A percentile compares a stretch with the other conserved stretches of the same genome.
phyloP scores from a whole-genome alignment of 2,113 vertebrate species.

The Corvus hawaiiensis region DNA sequence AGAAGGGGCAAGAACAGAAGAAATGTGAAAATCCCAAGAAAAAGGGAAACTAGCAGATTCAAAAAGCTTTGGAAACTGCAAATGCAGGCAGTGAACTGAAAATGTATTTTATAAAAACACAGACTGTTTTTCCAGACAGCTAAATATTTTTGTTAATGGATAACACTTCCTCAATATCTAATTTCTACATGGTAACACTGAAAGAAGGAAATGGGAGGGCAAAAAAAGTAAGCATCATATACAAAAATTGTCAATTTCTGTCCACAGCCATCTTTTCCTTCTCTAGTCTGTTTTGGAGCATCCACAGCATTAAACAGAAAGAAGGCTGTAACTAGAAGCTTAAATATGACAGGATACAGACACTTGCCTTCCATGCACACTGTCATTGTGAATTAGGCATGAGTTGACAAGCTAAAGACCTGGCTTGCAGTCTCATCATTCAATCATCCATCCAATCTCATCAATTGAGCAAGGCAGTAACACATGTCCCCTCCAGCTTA shows the following conservation, averaged over 20 bases:
- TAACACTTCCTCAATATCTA: neutral
- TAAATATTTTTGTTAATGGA: neutral
- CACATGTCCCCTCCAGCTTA: slow-evolving; percentile 64
- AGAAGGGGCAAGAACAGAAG: neutral
- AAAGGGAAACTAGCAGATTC: neutral
- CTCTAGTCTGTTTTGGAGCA: neutral
- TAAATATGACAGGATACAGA: slow-evolving; percentile 46
- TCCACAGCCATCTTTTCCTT: neutral
- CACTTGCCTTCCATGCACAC: slow-evolving; percentile 43
- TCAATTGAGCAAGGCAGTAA: slow-evolving; percentile 67
- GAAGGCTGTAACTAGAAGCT: slow-evolving; percentile 22
- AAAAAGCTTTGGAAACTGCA: neutral
- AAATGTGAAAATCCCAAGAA: neutral
- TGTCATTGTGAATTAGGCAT: slow-evolving; percentile 52
- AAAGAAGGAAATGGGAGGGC: neutral
- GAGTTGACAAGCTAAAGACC: slow-evolving; percentile 65
- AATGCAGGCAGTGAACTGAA: neutral
- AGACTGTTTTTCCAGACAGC: neutral
- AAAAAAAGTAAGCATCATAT: neutral
- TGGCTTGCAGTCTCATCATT: slow-evolving; percentile 67
- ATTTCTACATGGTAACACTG: neutral
- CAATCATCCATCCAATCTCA: slow-evolving; percentile 63
- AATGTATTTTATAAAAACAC: neutral
- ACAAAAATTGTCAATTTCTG: neutral
- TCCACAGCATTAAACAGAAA: neutral